phyloP scores from a whole-genome alignment of 2,888 invertebrate species.

The Ornithoptera alexandrae region DNA sequence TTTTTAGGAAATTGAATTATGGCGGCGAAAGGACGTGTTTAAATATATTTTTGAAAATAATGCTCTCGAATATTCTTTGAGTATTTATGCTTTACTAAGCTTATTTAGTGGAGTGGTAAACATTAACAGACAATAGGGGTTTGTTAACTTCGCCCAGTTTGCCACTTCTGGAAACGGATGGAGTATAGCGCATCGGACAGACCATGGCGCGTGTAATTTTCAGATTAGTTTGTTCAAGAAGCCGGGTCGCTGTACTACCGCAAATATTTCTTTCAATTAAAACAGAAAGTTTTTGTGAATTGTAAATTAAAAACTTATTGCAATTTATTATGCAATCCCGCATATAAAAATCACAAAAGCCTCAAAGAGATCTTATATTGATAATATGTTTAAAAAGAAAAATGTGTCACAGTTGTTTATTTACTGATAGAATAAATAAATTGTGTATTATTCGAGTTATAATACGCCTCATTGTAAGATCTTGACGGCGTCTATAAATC shows the following conservation, averaged over 20 bases:
- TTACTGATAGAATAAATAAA: slow-evolving; percentile 59
- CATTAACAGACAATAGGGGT: slow-evolving; percentile 37
- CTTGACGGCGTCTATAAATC: slow-evolving; percentile 66
- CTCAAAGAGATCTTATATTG: neutral
- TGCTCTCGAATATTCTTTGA: neutral
- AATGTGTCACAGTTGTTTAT: slow-evolving; percentile 57
- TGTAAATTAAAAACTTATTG: neutral
- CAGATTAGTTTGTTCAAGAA: slow-evolving; percentile 77
- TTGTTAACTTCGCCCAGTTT: slow-evolving; percentile 58
- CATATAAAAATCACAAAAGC: neutral
- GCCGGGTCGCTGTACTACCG: slow-evolving; percentile 53
- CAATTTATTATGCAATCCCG: too few relatives aligned
- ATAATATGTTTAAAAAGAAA: slow-evolving; percentile 41
- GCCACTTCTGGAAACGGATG: slow-evolving; percentile 41
- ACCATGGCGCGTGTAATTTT: slow-evolving; percentile 64
- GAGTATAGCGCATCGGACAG: slow-evolving; percentile 36
- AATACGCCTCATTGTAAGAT: slow-evolving; percentile 67
- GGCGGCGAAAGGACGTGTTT: neutral
- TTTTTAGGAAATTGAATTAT: too few relatives aligned
- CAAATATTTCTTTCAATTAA: slow-evolving; percentile 60
- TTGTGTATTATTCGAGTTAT: slow-evolving; percentile 56
- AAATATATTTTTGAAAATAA: neutral
- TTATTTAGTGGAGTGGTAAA: slow-evolving; percentile 32
- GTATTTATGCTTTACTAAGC: neutral
- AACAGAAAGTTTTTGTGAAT: neutral